Conservation (phyloP, 2,888 invertebrate genomes). For the Callosobruchus maculatus region DNA sequence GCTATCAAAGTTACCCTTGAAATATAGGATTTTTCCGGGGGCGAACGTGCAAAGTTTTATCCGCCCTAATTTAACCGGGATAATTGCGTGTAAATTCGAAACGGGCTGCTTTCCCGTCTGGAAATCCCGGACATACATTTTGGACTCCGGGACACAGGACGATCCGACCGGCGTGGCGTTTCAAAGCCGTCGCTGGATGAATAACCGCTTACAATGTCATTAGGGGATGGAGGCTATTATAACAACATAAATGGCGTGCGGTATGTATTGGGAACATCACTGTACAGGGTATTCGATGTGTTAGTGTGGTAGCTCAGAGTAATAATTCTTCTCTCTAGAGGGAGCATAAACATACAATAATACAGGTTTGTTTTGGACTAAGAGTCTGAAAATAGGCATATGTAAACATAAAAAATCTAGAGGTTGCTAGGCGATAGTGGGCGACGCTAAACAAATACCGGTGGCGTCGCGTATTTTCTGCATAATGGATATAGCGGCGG, state of each 20-base stretch:
- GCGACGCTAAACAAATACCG: too few species aligned
- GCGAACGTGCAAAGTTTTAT: not conserved
- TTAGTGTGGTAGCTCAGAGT: too few species aligned
- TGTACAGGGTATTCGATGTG: not conserved
- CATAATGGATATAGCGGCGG: too few species aligned
- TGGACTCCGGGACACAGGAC: not conserved
- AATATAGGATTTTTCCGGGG: not conserved
- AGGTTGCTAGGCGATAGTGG: too few species aligned
- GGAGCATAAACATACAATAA: too few species aligned
- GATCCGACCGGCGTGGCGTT: too few species aligned
- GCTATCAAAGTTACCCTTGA: not conserved
- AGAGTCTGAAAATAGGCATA: too few species aligned
- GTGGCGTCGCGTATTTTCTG: too few species aligned
- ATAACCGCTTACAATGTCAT: not conserved
- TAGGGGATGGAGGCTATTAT: not conserved
- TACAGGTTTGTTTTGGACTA: too few species aligned
- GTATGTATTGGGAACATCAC: not conserved
- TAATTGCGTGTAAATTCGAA: not conserved
- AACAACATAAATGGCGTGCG: not conserved
- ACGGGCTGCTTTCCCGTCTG: not conserved
- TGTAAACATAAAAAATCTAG: too few species aligned
- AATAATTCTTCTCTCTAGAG: too few species aligned
- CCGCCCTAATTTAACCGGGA: not conserved
- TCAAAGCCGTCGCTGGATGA: not conserved
- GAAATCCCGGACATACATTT: not conserved